Conservation (phyloP, 2,113 vertebrate genomes). For the Vimba vimba region DNA sequence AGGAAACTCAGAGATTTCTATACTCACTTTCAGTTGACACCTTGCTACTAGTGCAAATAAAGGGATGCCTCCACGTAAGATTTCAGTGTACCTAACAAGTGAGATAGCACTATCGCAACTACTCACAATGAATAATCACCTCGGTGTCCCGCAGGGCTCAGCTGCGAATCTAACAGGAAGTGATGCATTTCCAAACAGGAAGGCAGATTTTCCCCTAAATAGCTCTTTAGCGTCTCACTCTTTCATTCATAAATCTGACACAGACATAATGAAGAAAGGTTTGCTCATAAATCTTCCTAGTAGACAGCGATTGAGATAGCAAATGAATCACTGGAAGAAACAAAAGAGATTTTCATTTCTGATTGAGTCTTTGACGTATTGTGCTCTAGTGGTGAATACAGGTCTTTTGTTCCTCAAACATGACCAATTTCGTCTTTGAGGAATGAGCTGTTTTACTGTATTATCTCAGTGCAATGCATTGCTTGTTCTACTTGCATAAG, state of each 20-base stretch:
- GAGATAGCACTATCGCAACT: neutral
- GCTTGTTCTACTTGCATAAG: neutral
- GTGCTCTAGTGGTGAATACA: neutral
- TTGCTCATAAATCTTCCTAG: constrained; percentile 11
- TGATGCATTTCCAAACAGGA: constrained; percentile 55
- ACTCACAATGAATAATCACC: constrained; percentile 26
- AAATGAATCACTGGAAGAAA: neutral
- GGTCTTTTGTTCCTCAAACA: constrained; percentile 8
- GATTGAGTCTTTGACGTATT: neutral
- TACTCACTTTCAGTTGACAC: constrained; percentile 19
- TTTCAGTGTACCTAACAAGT: neutral
- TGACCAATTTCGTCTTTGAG: neutral
- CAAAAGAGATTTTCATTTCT: constrained; percentile 8
- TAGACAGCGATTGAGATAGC: neutral
- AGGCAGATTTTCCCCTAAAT: constrained; percentile 31
- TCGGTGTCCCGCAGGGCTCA: constrained; percentile 12
- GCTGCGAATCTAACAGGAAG: constrained; percentile 52
- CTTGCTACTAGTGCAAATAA: neutral
- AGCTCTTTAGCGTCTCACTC: constrained; percentile 21
- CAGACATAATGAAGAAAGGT: constrained; percentile 18
- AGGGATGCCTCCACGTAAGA: constrained; percentile 28
- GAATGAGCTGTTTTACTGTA: neutral
- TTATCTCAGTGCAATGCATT: neutral
- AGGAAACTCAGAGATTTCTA: neutral
- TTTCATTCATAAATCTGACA: constrained; percentile 54